Evolutionary conservation across 2,797 vertebrate genomes (phyloP).

Genomic region (Cheirogaleus major): DNA sequence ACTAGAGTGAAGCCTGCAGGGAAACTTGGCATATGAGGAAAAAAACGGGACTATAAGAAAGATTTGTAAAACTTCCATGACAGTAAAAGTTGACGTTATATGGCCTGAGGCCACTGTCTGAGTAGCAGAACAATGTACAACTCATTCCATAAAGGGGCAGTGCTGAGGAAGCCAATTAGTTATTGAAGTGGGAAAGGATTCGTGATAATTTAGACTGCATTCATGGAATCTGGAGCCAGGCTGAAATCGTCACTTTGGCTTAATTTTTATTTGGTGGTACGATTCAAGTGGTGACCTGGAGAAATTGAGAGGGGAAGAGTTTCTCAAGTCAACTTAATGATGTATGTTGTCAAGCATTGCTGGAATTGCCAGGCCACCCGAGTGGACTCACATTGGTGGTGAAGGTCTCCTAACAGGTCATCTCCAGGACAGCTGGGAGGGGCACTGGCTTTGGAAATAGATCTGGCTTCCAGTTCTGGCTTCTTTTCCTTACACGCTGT

Average conservation of each 20-base stretch:
- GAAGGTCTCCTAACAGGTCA: rapidly evolving
- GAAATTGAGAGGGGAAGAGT: not conserved
- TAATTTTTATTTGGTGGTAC: not conserved
- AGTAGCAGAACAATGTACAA: not conserved
- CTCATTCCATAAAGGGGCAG: not conserved
- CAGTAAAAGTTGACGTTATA: not conserved
- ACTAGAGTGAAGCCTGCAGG: not conserved
- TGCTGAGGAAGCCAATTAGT: not conserved
- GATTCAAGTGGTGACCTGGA: too few relatives aligned
- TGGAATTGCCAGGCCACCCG: rapidly evolving
- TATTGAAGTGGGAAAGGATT: not conserved
- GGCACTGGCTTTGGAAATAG: not conserved
- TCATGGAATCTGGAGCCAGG: not conserved
- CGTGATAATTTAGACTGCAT: not conserved
- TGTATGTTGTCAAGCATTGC: not conserved
- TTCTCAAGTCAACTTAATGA: not conserved
- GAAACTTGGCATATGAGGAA: rapidly evolving
- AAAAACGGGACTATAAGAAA: rapidly evolving
- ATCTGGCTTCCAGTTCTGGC: not conserved
- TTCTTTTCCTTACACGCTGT: not conserved
- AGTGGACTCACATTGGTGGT: rapidly evolving
- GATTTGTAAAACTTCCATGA: not conserved
- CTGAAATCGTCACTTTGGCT: not conserved
- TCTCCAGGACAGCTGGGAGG: rapidly evolving
- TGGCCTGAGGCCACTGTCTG: not conserved